Percentiles rank a stretch among this genome's conserved stretches.
Evolutionary conservation across 2,113 vertebrate species (phyloP).

Genomic region (Triplophysa dalaica): DNA sequence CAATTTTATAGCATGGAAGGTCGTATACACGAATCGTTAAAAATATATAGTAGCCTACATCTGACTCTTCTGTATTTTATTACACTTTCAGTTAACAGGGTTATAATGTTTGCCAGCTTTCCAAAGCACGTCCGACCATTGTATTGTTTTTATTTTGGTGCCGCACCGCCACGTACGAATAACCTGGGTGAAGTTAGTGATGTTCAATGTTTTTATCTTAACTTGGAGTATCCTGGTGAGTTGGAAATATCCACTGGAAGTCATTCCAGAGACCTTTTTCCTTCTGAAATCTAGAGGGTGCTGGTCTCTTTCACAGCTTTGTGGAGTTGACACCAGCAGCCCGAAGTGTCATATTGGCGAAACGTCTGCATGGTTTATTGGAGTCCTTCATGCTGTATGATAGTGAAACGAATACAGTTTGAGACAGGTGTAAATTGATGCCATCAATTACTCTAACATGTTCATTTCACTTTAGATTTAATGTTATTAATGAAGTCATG

Average conservation of each 20-base stretch:
- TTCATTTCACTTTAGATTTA: conserved; percentile 45
- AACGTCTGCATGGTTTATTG: conserved; percentile 24
- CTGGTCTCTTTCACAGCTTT: conserved; percentile 42
- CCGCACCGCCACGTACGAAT: neutral
- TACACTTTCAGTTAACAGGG: neutral
- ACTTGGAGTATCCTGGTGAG: neutral
- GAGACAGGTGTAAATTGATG: conserved; percentile 45
- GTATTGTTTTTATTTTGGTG: neutral
- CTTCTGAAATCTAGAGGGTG: conserved; percentile 46
- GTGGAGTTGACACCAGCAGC: conserved; percentile 1
- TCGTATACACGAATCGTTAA: neutral
- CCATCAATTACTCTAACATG: conserved; percentile 42
- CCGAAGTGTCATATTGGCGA: conserved; percentile 36
- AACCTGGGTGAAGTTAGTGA: neutral
- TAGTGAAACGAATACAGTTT: conserved; percentile 11
- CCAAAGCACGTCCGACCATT: neutral
- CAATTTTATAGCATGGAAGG: neutral
- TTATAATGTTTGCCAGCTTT: neutral
- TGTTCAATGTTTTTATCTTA: too few relatives aligned
- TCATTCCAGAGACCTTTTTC: neutral
- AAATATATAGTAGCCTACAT: neutral
- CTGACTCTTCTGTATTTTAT: neutral
- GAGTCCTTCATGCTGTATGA: conserved; percentile 17
- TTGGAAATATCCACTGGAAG: neutral
- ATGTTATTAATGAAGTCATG: conserved; percentile 35